Base-by-base conservation (phyloP, 2,113 vertebrate genomes). In the Xiphias gladius region DNA sequence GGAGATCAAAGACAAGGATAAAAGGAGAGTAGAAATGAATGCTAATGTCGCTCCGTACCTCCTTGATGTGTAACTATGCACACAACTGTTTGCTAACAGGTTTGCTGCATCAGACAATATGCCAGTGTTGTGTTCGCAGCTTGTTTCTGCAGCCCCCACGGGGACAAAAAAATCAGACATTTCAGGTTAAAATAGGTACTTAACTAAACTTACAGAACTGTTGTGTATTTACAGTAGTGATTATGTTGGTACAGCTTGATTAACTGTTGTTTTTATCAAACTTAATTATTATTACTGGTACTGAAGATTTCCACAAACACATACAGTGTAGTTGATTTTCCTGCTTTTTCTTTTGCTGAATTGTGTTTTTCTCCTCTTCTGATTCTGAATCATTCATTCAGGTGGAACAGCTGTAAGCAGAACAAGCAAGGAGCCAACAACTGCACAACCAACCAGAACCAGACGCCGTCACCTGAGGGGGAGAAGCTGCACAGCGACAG, bases 401-500 rank as follows among this genome's bases (percentile, higher is more conserved):
- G 98, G 93, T 99, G 98, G 97, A 99, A 99, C 93, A 99, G 95
- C 95, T 99, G 97, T 82, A 99, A 99, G 70, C 96, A 99, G 93
- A 98, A 97, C 94, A 99, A 99, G 64, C 98, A 99, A 70, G 97
- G 96, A 0, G 96, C 97, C 85, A 97, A 97, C 93, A 99, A 97
- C 92, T 96, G 97, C 73, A 96, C 96, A 0, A 95, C 94, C 77
- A 97, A 97, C 93, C 97, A 97, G 71, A 98, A 98, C 94, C 97
- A 98, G 94, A 98, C 97, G 0, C 97, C 97, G 0, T 98, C 98
- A 0, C 97, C 98, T 0, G 98, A 98, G 90, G 98, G 97, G 0
- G 98, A 99, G 87, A 99, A 99, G 79, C 96, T 99, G n/a, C 98
- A 99, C 93, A 99, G 98, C 0, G 98, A 99, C 94, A 99, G 98